These are phyloP conservation scores for Toxonevra muliebris DNA, from an alignment of 2,888 invertebrate species.

Conservation along the genomic window DNA sequence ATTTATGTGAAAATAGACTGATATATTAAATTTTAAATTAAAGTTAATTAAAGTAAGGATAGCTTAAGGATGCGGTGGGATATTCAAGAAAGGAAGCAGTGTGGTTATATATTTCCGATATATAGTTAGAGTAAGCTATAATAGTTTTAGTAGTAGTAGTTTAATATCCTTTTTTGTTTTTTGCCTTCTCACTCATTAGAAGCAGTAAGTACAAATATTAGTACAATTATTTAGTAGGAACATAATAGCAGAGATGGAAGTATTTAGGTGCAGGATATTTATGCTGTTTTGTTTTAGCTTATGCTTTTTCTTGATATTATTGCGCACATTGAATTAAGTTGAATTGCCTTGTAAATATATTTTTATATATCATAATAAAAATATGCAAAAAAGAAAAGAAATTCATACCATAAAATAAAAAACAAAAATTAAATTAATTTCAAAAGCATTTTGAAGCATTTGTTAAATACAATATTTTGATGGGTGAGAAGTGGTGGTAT, in stretches of 20 bases:
- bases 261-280: constrained; percentile 10
- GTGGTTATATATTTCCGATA: neutral
- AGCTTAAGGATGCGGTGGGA: constrained; percentile 24
- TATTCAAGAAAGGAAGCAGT: neutral
- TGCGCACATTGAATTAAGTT: constrained; percentile 43
- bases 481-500: constrained; percentile 28
- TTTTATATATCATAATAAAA: constrained; percentile 35
- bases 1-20: constrained; percentile 35
- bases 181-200: constrained; percentile 6
- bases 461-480: constrained; percentile 26
- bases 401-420: neutral
- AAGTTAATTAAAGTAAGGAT: constrained; percentile 48
- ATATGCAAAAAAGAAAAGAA: constrained; percentile 24
- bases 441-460: constrained; percentile 21
- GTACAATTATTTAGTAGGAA: constrained; percentile 13
- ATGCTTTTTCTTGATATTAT: constrained; percentile 37
- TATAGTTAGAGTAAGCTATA: neutral
- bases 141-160: constrained; percentile 1
- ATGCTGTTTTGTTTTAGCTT: constrained; percentile 31
- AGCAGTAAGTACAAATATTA: constrained; percentile 23
- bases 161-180: constrained; percentile 22
- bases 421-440: constrained; percentile 29
- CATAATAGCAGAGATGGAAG: constrained; percentile 6
- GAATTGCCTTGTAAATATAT: constrained; percentile 45
- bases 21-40: constrained; percentile 45